Base-by-base conservation (phyloP, 2,113 vertebrate species). In the Ahaetulla prasina region DNA sequence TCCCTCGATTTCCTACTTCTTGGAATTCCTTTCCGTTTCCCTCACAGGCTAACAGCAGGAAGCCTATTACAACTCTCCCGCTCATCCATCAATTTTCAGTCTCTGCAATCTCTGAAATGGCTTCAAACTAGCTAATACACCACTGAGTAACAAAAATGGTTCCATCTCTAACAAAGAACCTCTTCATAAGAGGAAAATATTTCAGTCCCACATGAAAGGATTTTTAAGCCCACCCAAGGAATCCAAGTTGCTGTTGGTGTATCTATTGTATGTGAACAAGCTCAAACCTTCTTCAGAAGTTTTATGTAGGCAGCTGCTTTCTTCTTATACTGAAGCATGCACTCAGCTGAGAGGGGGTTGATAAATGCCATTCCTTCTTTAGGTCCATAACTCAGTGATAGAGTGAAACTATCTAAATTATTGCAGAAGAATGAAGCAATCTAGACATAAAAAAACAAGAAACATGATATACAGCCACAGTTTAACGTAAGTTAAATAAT, bases 361-460 rank as follows among this genome's bases (percentile, higher is more conserved):
- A 98, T 97, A 86, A 98, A 97, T 39, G 97, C 97, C 14, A 95
- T 93, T 23, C 97, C 97, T 39, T 97, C 97, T 96, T 97, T 98
- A 0, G 98, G 98, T 90, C 98, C 98, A 18, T 98, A 99, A 96
- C 98, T 99, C 55, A 99, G 1, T 0, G 98, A 98, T 27, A 97
- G 92, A 23, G 97, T 97, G 95, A 99, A 99, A 95, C 98, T 98
- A 95, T 99, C 98, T 96, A 99, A 96, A 90, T 99, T 99, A 98
- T 99, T 99, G 97, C 97, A 98, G 95, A 99, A 99, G 97, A 99
- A 99, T 0, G 99, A 99, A 45, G 99, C 98, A 68, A 99, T 98
- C 99, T 99, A 97, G 35, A 97, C 39, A 89, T 8, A 92, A 53
- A 74, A 95, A 95, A 86, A 96, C 91, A 18, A 57, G 53, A 57